Evolutionary conservation across 2,888 invertebrate genomes (phyloP).

Genomic region (Ophioninae sp.): DNA sequence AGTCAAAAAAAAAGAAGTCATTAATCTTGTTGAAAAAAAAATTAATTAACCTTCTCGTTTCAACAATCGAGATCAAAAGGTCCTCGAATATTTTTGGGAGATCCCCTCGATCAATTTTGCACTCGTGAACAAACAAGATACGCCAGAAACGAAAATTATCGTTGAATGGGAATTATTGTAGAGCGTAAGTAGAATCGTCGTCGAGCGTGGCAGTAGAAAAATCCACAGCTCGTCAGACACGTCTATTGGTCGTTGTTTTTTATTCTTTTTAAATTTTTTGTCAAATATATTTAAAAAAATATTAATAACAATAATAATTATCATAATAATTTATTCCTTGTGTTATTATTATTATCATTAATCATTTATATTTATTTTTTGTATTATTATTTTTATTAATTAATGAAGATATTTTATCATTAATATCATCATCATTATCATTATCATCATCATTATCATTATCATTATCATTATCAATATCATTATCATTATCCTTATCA

Average conservation of each 20-base stretch:
- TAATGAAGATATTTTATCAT: no score
- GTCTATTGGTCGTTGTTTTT: conserved; percentile 22
- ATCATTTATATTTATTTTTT: not conserved
- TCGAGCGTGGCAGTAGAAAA: conserved; percentile 25
- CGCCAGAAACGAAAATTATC: not conserved
- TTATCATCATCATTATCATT: no score
- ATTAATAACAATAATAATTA: conserved; percentile 15
- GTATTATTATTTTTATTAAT: no score
- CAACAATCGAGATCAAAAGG: conserved; percentile 26
- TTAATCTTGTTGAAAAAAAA: not conserved
- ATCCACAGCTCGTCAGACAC: conserved; percentile 6
- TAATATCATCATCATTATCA: no score
- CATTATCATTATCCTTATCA: no score
- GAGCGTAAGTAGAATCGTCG: not conserved
- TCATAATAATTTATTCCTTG: not conserved
- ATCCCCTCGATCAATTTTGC: conserved; percentile 13
- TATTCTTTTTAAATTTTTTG: not conserved
- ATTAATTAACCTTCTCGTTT: conserved; percentile 1
- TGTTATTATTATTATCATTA: no score
- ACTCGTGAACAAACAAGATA: conserved; percentile 2
- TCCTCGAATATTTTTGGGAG: not conserved
- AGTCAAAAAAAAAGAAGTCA: not conserved
- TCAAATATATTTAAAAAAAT: conserved; percentile 14
- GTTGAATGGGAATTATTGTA: not conserved
- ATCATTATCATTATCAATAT: no score